Conservation (phyloP, 1,140 invertebrate genomes). For the Pogonognathellus flavescens region DNA sequence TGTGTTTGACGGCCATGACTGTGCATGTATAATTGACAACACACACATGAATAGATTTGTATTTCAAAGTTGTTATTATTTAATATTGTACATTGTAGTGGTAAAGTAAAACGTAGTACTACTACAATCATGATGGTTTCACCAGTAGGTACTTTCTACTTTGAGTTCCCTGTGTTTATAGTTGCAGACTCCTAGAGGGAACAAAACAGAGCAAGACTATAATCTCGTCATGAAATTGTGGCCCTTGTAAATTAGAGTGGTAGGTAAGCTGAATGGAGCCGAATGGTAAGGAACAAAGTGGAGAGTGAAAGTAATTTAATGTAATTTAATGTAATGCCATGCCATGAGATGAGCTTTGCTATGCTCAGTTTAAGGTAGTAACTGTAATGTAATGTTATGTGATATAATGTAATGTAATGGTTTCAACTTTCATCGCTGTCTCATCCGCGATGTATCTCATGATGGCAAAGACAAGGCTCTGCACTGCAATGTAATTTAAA, state of each 20-base stretch:
- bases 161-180: neutral
- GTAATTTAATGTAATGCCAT: conserved; percentile 41
- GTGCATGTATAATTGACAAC: too few relatives aligned
- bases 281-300: conserved; percentile 34
- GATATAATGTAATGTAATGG: conserved; percentile 37
- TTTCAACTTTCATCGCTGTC: conserved; percentile 33
- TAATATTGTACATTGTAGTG: neutral
- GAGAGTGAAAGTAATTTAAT: conserved; percentile 43
- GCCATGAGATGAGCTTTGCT: neutral
- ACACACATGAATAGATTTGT: too few relatives aligned
- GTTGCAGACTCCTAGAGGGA: neutral
- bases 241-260: conserved; percentile 13
- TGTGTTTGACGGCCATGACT: too few relatives aligned
- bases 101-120: neutral
- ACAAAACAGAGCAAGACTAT: neutral
- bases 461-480: conserved; percentile 1
- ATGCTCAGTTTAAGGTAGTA: neutral
- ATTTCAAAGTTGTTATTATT: too few relatives aligned
- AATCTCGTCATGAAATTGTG: conserved; percentile 26
- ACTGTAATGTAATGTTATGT: conserved; percentile 38
- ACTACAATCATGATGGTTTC: too few relatives aligned
- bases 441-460: conserved; percentile 23
- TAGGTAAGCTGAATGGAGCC: conserved; percentile 2
- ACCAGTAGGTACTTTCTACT: neutral
- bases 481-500: conserved; percentile 3